Evolutionary conservation across 1,140 invertebrate species (phyloP).

Genomic region (Drosophila suzukii): DNA sequence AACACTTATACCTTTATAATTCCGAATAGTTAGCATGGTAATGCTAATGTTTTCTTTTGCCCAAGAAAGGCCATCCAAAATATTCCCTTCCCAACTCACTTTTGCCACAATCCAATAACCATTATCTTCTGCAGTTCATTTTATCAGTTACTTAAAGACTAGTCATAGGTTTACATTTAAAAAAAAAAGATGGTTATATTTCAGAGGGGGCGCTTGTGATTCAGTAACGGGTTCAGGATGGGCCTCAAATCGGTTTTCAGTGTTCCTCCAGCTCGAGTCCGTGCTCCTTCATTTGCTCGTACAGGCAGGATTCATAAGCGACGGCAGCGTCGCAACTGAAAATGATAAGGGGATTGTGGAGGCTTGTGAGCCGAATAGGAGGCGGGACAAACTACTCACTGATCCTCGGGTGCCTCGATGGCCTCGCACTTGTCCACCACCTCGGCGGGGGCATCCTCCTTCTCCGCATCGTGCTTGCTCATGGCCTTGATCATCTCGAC

Average conservation of each 20-base stretch:
- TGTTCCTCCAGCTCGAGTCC: slow-evolving; percentile 48
- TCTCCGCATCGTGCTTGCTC: slow-evolving; percentile 51
- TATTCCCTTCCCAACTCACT: background rate
- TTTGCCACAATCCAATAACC: too few relatives aligned
- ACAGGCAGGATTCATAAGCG: slow-evolving; percentile 52
- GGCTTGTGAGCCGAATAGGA: background rate
- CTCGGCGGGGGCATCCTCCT: slow-evolving; percentile 48
- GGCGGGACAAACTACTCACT: slow-evolving; percentile 36
- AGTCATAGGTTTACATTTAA: slow-evolving; percentile 14
- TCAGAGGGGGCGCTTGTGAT: slow-evolving; percentile 41
- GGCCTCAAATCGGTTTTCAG: slow-evolving; percentile 14
- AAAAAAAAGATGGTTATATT: slow-evolving; percentile 22
- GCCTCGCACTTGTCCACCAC: slow-evolving; percentile 60
- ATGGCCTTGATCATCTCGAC: slow-evolving; percentile 50
- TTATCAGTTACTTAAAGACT: slow-evolving; percentile 29
- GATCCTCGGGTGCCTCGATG: slow-evolving; percentile 65
- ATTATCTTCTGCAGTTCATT: slow-evolving; percentile 19
- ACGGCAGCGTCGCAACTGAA: slow-evolving; percentile 60
- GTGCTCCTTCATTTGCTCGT: slow-evolving; percentile 61
- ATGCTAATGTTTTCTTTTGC: background rate
- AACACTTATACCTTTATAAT: too few relatives aligned
- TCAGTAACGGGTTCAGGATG: background rate
- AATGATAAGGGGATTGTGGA: background rate
- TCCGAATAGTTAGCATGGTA: too few relatives aligned
- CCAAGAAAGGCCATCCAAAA: background rate